These are phyloP conservation scores for Enteromius viviparus DNA, from an alignment of 2,797 vertebrate species.

Conservation along the genomic window DNA sequence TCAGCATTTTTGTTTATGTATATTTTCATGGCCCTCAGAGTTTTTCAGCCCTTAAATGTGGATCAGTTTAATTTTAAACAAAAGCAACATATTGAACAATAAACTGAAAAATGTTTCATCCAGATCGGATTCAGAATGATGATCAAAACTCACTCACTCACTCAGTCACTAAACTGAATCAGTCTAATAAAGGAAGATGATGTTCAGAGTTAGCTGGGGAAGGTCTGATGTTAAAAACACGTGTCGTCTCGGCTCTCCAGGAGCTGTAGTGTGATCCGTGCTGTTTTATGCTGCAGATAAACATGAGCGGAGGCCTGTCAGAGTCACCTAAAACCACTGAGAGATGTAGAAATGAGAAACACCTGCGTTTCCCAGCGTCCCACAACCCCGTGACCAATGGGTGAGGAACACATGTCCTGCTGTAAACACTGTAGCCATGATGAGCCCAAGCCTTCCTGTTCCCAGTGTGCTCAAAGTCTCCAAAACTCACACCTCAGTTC, in stretches of 20 bases:
- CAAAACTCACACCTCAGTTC: no score
- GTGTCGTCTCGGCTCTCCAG: constrained; percentile 76
- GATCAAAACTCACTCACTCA: neutral
- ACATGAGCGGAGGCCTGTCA: constrained; percentile 83
- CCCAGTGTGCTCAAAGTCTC: neutral
- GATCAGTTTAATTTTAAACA: neutral
- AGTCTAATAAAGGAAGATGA: no score
- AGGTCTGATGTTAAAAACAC: constrained; percentile 82
- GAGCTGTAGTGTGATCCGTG: constrained; percentile 69
- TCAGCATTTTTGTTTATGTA: neutral
- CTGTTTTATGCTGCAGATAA: constrained; percentile 86
- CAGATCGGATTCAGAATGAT: neutral
- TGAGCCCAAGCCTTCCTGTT: neutral
- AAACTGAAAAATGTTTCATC: neutral
- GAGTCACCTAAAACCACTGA: constrained; percentile 79
- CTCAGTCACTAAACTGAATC: neutral
- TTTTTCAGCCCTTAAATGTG: neutral
- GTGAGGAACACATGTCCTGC: constrained; percentile 71
- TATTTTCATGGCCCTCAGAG: neutral
- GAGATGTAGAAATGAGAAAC: constrained; percentile 83
- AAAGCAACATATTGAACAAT: neutral
- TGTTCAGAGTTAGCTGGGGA: neutral
- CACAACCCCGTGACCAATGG: constrained; percentile 65
- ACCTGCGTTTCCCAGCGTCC: constrained; percentile 74
- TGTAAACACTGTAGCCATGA: constrained; percentile 55